phyloP scores from a whole-genome alignment of 2,113 vertebrate species.

The Clupea harengus region DNA sequence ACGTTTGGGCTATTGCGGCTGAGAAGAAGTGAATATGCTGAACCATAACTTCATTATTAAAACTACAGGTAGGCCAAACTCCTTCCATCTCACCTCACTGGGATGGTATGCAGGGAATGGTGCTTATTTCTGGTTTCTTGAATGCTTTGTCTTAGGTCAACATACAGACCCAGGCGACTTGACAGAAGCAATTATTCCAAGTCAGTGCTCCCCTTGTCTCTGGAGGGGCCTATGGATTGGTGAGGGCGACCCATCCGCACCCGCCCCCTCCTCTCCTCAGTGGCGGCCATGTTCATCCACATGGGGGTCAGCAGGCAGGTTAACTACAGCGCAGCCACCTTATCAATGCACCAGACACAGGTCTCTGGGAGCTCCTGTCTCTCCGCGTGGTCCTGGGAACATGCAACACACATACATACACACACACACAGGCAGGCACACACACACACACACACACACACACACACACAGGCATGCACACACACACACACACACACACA shows the following conservation, averaged over 20 bases:
- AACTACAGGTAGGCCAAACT: background rate
- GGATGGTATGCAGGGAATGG: background rate
- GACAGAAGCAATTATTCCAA: slow-evolving; percentile 56
- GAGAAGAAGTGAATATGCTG: background rate
- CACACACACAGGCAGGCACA: background rate
- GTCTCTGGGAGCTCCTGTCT: background rate
- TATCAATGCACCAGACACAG: background rate
- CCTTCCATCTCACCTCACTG: background rate
- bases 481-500: background rate
- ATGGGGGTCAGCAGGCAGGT: slow-evolving; percentile 41
- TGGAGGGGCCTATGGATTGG: slow-evolving; percentile 6
- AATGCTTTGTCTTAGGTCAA: slow-evolving; percentile 43
- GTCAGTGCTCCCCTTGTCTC: slow-evolving; percentile 40
- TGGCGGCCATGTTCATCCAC: background rate
- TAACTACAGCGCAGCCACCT: slow-evolving; percentile 24
- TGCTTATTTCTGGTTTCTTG: background rate
- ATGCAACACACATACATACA: background rate
- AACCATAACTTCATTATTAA: background rate
- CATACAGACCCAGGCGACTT: slow-evolving; percentile 23
- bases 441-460: too few species aligned
- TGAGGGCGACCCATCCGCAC: background rate
- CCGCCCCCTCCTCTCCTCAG: background rate
- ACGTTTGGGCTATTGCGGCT: background rate
- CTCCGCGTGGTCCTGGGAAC: background rate
- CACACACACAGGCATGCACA: background rate